Base-by-base conservation (phyloP, 2,113 vertebrate genomes). In the Mobula birostris region DNA sequence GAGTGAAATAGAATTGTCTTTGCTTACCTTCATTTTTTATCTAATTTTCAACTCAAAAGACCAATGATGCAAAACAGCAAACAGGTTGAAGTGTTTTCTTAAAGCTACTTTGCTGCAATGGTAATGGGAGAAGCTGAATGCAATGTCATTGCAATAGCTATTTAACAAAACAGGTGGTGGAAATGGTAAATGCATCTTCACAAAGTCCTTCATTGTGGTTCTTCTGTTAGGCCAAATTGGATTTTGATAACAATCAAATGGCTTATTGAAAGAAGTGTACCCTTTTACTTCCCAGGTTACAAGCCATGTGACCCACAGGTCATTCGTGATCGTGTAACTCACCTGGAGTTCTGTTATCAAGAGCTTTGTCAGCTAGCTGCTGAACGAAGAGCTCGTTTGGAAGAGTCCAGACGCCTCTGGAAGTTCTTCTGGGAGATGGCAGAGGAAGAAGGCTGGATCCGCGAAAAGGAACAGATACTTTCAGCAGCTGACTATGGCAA, bases 391-490 rank as follows among this genome's bases (percentile, higher is more conserved):
- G 98, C 98, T 0, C 98, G 97, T 27, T 96, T 99, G 48, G 98
- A 99, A 95, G 98, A 99, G 95, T 99, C 98, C 1, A 98, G 98
- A 0, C 98, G 98, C 74, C 98, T 99, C 94, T 99, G 98, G 98
- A 99, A 98, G 94, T 99, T 99, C 96, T 99, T 99, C 97, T 99
- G 98, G 98, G 98, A 99, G 95, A 99, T 99, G 98, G 98, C 98
- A 0, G 98, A 99, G 95, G 98, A 99, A 94, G 98, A 99, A 94
- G 98, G 98, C 94, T 99, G 98, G 98, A 99, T 99, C 94, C 97
- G 98, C 2, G 98, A 99, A 95, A 99, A 99, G 95, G 98, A 99
- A 95, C 98, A 98, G 96, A 99, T 99, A 94, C 95, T 99, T 94
- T 99, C 98, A 1, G 98, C 97, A 0, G 96, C 98, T 0, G 98